Evolutionary conservation across 2,797 vertebrate genomes (phyloP).

Genomic region (Poeciliopsis paucimaculata): DNA sequence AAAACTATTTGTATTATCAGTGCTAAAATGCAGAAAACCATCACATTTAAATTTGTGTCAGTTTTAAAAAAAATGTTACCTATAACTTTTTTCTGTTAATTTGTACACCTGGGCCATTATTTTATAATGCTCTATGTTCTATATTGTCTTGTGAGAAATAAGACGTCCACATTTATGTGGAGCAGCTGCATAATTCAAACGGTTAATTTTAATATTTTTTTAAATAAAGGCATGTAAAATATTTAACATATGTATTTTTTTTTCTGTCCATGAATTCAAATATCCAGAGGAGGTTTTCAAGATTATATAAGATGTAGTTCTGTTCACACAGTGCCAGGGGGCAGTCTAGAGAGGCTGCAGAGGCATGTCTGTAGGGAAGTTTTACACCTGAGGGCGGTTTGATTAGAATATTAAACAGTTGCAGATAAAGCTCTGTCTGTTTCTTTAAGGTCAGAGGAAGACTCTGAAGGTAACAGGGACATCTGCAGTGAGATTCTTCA

Average conservation of each 20-base stretch:
- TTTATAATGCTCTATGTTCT: neutral
- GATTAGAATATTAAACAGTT: conserved; percentile 21
- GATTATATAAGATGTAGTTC: conserved; percentile 42
- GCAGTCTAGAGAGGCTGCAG: conserved; percentile 55
- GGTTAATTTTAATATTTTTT: neutral
- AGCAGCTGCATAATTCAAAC: neutral
- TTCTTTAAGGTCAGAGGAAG: conserved; percentile 79
- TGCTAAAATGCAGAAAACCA: neutral
- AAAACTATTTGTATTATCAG: neutral
- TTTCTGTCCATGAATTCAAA: neutral
- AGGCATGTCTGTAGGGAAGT: neutral
- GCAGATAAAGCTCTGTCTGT: conserved; percentile 35
- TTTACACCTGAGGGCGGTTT: conserved; percentile 18
- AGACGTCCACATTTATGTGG: neutral
- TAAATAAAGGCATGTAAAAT: neutral
- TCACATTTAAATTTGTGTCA: neutral
- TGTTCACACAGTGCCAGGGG: conserved; percentile 56
- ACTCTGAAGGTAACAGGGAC: conserved; percentile 88
- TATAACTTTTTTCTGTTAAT: neutral
- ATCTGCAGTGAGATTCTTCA: conserved; percentile 91
- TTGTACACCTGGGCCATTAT: neutral
- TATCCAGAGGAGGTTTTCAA: neutral
- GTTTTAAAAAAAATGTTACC: neutral
- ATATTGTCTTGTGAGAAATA: neutral
- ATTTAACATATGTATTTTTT: neutral